phyloP scores from a whole-genome alignment of 2,888 invertebrate species.

The Meliscaeva auricollis region DNA sequence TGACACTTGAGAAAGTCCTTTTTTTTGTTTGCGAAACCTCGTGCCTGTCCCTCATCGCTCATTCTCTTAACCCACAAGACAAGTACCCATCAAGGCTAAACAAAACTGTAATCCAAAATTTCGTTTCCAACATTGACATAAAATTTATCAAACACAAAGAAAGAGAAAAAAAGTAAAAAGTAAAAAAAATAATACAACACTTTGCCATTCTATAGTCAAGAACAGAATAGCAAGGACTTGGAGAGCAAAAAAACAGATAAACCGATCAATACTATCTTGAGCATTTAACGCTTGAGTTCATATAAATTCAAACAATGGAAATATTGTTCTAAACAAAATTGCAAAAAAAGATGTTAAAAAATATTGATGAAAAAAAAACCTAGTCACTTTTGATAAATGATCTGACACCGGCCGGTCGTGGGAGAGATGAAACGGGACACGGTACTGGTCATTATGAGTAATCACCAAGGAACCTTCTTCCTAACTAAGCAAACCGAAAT shows the following conservation, averaged over 20 bases:
- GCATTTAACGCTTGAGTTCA: conserved; percentile 45
- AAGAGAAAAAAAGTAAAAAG: background rate
- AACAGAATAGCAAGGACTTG: background rate
- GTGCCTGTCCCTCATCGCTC: conserved; percentile 28
- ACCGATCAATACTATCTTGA: conserved; percentile 45
- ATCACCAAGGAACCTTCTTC: conserved; percentile 55
- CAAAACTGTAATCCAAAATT: conserved; percentile 31
- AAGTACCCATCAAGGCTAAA: conserved; percentile 37
- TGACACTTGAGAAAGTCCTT: conserved; percentile 33
- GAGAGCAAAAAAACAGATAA: conserved; percentile 11
- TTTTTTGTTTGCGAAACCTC: background rate
- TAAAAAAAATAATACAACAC: conserved; percentile 6
- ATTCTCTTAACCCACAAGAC: conserved; percentile 35
- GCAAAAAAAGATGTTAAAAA: background rate
- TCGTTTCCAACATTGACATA: conserved; percentile 29
- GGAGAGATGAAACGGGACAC: conserved; percentile 2
- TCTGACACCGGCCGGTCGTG: background rate
- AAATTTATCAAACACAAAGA: background rate
- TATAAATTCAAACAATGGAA: conserved; percentile 24
- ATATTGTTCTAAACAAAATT: conserved; percentile 19
- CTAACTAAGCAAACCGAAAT: conserved; percentile 9
- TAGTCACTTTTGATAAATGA: conserved; percentile 37
- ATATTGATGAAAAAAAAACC: background rate
- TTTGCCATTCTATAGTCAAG: background rate
- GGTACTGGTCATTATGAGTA: conserved; percentile 44